These are phyloP conservation scores for Macrophya annulata DNA, from an alignment of 2,888 invertebrate genomes.

Conservation along the genomic window DNA sequence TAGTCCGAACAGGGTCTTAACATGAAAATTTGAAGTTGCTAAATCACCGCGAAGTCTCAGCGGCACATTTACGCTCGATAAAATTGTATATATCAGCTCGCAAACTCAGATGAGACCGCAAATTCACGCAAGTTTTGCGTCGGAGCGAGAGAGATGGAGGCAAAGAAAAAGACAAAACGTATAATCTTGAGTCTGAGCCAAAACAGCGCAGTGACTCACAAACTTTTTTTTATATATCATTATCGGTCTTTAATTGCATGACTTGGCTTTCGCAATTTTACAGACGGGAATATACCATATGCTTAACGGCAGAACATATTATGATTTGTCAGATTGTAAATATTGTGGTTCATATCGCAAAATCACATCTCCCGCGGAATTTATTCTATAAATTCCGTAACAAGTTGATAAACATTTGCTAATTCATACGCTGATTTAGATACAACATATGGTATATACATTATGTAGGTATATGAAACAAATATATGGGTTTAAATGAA, in stretches of 20 bases:
- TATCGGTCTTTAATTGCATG: not conserved
- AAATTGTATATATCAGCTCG: conserved; percentile 21
- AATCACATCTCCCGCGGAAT: not conserved
- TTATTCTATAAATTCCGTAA: not conserved
- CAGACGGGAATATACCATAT: not conserved
- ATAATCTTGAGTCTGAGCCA: not conserved
- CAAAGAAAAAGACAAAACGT: conserved; percentile 1
- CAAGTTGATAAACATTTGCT: not conserved
- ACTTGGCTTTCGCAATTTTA: not conserved
- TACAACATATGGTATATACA: too few species aligned
- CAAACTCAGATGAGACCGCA: conserved; percentile 15
- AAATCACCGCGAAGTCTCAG: not conserved
- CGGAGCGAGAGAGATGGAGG: not conserved
- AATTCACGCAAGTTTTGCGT: not conserved
- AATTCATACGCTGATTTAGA: not conserved
- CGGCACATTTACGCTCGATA: conserved; percentile 23
- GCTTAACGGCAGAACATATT: not conserved
- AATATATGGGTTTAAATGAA: not conserved
- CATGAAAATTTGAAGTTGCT: not conserved
- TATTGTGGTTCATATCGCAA: conserved; percentile 4
- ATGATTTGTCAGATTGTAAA: conserved; percentile 11
- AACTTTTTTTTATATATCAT: not conserved
- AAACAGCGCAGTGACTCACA: not conserved
- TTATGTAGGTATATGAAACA: not conserved
- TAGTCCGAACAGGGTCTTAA: conserved; percentile 14